phyloP scores from a whole-genome alignment of 2,113 vertebrate genomes.

The Nanorana parkeri region DNA sequence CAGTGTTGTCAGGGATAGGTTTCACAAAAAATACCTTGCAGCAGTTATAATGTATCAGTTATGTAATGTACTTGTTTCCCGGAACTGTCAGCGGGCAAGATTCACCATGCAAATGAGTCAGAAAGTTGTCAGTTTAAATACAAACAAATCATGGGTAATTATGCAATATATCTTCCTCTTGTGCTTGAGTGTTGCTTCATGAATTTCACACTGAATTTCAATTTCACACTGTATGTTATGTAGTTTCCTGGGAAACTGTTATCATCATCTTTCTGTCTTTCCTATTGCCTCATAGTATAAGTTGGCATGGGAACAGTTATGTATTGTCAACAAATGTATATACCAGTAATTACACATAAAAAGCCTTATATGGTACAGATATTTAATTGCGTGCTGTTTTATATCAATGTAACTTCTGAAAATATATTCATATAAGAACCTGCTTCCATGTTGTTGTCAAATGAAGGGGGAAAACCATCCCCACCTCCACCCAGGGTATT shows the following conservation, averaged over 20 bases:
- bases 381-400: too few relatives aligned
- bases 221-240: slow-evolving; percentile 16
- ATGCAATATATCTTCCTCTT: background rate
- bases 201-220: slow-evolving; percentile 28
- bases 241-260: slow-evolving; percentile 15
- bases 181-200: slow-evolving; percentile 30
- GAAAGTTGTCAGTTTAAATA: background rate
- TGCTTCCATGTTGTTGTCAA: too few relatives aligned
- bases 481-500: too few relatives aligned
- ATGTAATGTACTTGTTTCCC: too few relatives aligned
- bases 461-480: too few relatives aligned
- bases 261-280: background rate
- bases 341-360: background rate
- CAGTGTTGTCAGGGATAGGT: too few relatives aligned
- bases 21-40: too few relatives aligned
- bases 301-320: background rate
- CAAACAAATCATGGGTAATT: slow-evolving; percentile 30
- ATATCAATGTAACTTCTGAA: too few relatives aligned
- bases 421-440: too few relatives aligned
- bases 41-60: too few relatives aligned
- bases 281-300: background rate
- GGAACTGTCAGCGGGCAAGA: background rate
- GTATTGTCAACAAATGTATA: background rate
- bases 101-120: background rate
- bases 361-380: background rate